Evolutionary conservation across 2,888 invertebrate species (phyloP), one percentile per base, ranked within the genome.

Genomic region (Cotesia congregata): DNA sequence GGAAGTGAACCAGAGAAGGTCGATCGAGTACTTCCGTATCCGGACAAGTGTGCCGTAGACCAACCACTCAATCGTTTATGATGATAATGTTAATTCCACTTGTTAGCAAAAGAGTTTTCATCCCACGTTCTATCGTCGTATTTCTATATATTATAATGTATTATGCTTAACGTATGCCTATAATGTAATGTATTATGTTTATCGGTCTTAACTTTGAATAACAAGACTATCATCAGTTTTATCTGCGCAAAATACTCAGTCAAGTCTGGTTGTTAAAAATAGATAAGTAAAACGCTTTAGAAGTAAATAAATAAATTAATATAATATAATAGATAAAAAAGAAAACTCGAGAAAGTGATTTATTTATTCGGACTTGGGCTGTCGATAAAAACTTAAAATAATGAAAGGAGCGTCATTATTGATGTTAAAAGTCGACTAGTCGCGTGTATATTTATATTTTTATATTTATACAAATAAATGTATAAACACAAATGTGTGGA

Each of bases 21-120:
- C 80, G 80, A 83, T 81, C 80, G 79, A 82, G 82, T 80, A 82
- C 82, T 85, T 86, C 83, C 84, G 85, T 82, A 85, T 84, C 83
- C 84, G 83, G 82, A 80, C 82, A 82, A 82, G 82, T 82, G 77
- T 75, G 30, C 75, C 77, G 72, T 78, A 78, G 20, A 65, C 62
- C 77, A 76, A 76, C 67, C 74, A 80, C 79, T 79, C 80, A 82
- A 84, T 84, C 81, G 80, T 77, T 80, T 80, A 74, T 80, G 78
- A 79, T 80, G 77, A 78, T 64, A 69, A 72, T 77, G 80, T 80
- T 81, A 82, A 81, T 77, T 78, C 77, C 38, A 65, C 65, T 30
- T 65, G 20, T 65, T 12, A 65, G 12, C 5, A 38, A 38, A 65
- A 30, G 15, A 17, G 38, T 12, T 30, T 65, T 12, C 20, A 30